These are phyloP conservation scores for Aphaenogaster rudis DNA, from an alignment of 1,140 invertebrate genomes.

Conservation along the genomic window DNA sequence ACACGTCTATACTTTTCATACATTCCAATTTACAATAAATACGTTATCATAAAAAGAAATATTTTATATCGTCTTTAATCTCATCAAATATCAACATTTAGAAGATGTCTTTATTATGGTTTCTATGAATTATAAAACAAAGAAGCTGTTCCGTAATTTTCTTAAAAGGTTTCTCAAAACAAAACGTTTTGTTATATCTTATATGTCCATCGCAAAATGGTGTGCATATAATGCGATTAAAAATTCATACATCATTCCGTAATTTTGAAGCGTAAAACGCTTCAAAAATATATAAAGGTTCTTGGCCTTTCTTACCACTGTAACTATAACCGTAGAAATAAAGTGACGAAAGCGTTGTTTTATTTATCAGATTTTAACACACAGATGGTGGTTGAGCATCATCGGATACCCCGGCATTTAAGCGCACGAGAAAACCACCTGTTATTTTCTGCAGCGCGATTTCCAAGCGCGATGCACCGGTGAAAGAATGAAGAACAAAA, in stretches of 20 bases:
- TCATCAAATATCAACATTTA: not conserved
- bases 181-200: not conserved
- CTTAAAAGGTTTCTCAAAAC: not conserved
- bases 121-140: not conserved
- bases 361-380: slow-evolving; percentile 51
- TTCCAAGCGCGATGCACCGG: not conserved
- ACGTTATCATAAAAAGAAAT: not conserved
- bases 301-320: not conserved
- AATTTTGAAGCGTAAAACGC: not conserved
- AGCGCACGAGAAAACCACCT: slow-evolving; percentile 46
- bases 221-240: not conserved
- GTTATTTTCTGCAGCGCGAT: slow-evolving; percentile 47
- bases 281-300: not conserved
- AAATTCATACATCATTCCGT: not conserved
- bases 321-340: slow-evolving; percentile 1
- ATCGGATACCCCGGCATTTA: slow-evolving; percentile 4
- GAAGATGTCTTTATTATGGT: not conserved
- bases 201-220: not conserved
- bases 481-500: slow-evolving; percentile 7
- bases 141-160: not conserved
- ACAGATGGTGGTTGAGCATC: slow-evolving; percentile 13
- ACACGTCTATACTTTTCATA: not conserved
- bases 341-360: not conserved
- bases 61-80: not conserved
- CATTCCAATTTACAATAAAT: not conserved